Evolutionary conservation across 2,113 vertebrate species (phyloP), one percentile per base, ranked within the genome.

Genomic region (Gulo gulo): DNA sequence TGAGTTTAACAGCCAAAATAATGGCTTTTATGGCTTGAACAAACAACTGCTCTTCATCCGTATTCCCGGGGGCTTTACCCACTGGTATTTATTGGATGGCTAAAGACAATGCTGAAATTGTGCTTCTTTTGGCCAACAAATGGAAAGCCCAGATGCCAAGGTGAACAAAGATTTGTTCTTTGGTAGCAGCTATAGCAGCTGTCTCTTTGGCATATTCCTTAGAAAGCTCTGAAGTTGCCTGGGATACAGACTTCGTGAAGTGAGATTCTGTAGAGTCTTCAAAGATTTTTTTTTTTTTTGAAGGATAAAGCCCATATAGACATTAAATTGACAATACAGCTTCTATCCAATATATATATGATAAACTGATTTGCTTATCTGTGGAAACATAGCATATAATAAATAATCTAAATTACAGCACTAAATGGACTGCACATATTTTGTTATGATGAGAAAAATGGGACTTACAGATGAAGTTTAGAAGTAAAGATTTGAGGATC

Each of bases 161-260:
- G 96, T 97, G 81, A 94, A 96, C 42, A 85, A 93, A 93, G 93
- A 97, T 89, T 78, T 95, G 86, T 96, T 91, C 95, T 82, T 95
- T 94, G 84, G 73, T 97, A 95, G 94, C 80, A 92, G 92, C 87
- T 92, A 95, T 57, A 97, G 95, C 97, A 97, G 96, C 97, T 98
- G 98, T 97, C 97, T 95, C 81, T 87, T 96, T 98, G 94, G 96
- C 96, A 83, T 39, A 81, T 96, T 97, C 67, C 74, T 92, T 93
- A 88, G 81, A 83, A 96, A 97, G 90, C 89, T 86, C 47, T 24
- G 34, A 95, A 88, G 94, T 98, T 98, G 94, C 97, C 98, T 98
- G 97, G 98, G 94, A 97, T 97, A 98, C 95, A 97, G 94, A 96
- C 79, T 92, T 93, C 21, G 50, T 92, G 96, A 94, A 95, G 15